Conservation (phyloP, 2,797 vertebrate species). For the Hippocampus kuda region DNA sequence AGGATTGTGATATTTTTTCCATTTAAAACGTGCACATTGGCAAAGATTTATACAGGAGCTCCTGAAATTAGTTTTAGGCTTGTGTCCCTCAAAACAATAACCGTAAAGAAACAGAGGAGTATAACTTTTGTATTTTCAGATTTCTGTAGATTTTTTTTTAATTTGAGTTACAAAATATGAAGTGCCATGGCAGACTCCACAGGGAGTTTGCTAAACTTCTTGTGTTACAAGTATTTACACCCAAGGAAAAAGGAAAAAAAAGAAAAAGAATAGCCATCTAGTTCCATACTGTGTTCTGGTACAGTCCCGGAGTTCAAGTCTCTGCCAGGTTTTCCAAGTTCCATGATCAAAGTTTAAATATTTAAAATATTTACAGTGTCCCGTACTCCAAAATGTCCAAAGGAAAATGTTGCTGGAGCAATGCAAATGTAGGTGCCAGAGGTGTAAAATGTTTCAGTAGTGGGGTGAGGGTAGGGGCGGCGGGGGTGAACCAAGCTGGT, state of each 20-base stretch:
- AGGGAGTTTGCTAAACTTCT: constrained; percentile 50
- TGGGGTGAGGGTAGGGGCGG: constrained; percentile 29
- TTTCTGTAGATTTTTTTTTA: constrained; percentile 68
- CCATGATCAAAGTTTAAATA: constrained; percentile 74
- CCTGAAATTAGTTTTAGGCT: not conserved
- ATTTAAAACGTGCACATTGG: not conserved
- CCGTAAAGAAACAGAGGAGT: constrained; percentile 22
- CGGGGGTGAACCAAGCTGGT: constrained; percentile 54
- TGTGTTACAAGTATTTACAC: constrained; percentile 67
- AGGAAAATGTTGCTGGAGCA: constrained; percentile 50
- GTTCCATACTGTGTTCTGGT: constrained; percentile 44
- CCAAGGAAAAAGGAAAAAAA: constrained; percentile 20
- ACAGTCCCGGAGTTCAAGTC: constrained; percentile 51
- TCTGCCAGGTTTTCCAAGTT: constrained; percentile 50
- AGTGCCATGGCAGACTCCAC: constrained; percentile 71
- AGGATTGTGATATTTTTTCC: too few relatives aligned
- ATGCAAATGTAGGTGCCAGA: constrained; percentile 48
- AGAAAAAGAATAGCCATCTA: constrained; percentile 32
- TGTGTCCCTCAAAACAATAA: not conserved
- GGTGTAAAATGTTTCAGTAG: constrained; percentile 55
- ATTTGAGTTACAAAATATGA: constrained; percentile 79
- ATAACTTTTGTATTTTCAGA: constrained; percentile 48
- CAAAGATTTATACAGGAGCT: not conserved
- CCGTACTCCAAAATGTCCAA: constrained; percentile 77
- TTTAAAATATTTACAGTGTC: constrained; percentile 95